Percentiles rank a stretch among this genome's conserved stretches.
phyloP scores from a whole-genome alignment of 1,140 invertebrate genomes.

The Hycleus cichorii region DNA sequence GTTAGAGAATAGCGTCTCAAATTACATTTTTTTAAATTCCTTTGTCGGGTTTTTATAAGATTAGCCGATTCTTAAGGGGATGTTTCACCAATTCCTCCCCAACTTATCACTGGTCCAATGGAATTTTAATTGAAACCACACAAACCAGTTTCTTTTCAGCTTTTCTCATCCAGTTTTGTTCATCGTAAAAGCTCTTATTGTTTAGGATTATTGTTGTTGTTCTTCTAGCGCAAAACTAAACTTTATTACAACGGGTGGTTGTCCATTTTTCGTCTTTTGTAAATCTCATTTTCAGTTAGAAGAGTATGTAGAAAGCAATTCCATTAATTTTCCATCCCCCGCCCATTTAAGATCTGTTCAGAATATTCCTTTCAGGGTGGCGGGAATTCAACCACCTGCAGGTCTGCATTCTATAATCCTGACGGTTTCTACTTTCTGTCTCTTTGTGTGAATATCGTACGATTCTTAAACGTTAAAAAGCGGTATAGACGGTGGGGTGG shows the following conservation, averaged over 20 bases:
- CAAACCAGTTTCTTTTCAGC: background rate
- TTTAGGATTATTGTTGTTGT: slow-evolving; percentile 13
- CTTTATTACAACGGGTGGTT: background rate
- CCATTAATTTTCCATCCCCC: slow-evolving; percentile 16
- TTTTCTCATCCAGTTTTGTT: slow-evolving; percentile 4
- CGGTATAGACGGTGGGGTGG: too few relatives aligned
- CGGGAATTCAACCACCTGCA: slow-evolving; percentile 17
- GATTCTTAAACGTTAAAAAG: background rate
- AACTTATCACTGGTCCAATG: too few relatives aligned
- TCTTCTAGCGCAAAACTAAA: slow-evolving; percentile 11
- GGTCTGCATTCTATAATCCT: slow-evolving; percentile 17
- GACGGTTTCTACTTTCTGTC: slow-evolving; percentile 8
- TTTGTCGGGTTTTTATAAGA: too few relatives aligned
- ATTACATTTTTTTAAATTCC: too few relatives aligned
- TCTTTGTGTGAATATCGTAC: background rate
- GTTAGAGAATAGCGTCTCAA: too few relatives aligned
- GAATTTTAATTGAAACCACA: slow-evolving; percentile 8
- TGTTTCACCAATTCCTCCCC: background rate
- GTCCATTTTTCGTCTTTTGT: slow-evolving; percentile 12
- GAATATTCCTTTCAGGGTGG: slow-evolving; percentile 13
- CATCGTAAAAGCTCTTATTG: background rate
- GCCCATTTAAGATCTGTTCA: slow-evolving; percentile 7
- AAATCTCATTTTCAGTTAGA: slow-evolving; percentile 15
- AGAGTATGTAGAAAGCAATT: slow-evolving; percentile 16
- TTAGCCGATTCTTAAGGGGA: background rate